These are phyloP conservation scores for Ascidia mentula DNA, from an alignment of 23 tunicate species.

Conservation along the genomic window DNA sequence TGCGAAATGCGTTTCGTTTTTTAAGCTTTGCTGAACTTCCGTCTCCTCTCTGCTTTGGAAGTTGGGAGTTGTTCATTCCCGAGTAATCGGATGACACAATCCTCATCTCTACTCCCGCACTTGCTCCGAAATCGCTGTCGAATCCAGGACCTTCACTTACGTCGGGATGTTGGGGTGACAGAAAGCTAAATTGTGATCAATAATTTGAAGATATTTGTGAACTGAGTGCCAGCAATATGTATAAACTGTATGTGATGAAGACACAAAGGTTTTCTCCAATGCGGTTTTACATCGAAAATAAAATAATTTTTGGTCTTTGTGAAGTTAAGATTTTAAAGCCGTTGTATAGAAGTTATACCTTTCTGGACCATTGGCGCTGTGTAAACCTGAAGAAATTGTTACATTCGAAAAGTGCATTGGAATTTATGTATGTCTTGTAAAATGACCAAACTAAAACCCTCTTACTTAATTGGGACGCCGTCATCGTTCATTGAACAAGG, in stretches of 20 bases:
- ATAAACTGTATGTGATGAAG: too few relatives aligned
- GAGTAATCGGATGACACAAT: slow-evolving; percentile 87
- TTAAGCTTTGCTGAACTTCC: background rate
- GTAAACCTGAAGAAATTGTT: too few relatives aligned
- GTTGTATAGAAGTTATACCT: too few relatives aligned
- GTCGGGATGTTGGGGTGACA: background rate
- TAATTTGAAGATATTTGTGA: background rate
- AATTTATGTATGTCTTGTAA: background rate
- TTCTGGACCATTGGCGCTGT: too few relatives aligned
- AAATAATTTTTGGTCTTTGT: too few relatives aligned
- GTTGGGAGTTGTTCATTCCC: slow-evolving; percentile 3
- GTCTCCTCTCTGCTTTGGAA: background rate
- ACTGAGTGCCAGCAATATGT: background rate
- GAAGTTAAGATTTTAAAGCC: too few relatives aligned
- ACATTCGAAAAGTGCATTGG: background rate
- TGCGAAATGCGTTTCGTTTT: background rate
- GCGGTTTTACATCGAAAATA: too few relatives aligned
- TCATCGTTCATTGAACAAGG: background rate
- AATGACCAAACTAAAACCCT: background rate
- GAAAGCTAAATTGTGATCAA: background rate
- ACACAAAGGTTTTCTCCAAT: too few relatives aligned
- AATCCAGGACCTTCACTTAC: slow-evolving; percentile 77
- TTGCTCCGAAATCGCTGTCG: slow-evolving; percentile 94
- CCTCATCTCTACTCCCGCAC: slow-evolving; percentile 86
- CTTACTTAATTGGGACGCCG: background rate